These are phyloP conservation scores for Drosophila mauritiana DNA, from an alignment of 1,140 invertebrate species.

Conservation along the genomic window DNA sequence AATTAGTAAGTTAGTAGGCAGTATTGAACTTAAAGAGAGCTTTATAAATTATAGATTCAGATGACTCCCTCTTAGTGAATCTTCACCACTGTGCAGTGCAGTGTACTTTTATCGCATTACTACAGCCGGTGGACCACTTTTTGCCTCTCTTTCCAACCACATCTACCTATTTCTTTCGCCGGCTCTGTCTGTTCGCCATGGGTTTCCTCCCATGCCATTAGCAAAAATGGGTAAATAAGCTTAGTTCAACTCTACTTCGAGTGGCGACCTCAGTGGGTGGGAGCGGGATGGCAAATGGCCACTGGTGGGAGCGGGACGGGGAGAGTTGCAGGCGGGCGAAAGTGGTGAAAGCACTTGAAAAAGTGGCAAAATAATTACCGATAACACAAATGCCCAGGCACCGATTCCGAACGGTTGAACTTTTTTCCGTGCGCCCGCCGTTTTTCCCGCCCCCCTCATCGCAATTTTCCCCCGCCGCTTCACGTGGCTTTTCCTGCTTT, in stretches of 20 bases:
- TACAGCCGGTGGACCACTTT: conserved; percentile 19
- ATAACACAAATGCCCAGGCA: conserved; percentile 42
- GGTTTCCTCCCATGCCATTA: conserved; percentile 26
- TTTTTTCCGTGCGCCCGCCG: conserved; percentile 10
- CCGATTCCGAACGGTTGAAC: conserved; percentile 29
- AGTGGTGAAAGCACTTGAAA: conserved; percentile 57
- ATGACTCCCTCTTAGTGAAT: too few species aligned
- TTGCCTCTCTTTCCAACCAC: background rate
- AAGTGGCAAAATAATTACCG: conserved; percentile 76
- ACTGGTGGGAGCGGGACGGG: background rate
- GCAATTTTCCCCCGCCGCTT: background rate
- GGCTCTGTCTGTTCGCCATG: conserved; percentile 7
- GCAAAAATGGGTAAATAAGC: conserved; percentile 39
- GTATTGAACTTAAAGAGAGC: too few species aligned
- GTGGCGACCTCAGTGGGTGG: background rate
- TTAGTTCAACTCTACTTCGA: conserved; percentile 21
- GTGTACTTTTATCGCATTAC: conserved; percentile 34
- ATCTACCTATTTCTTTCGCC: background rate
- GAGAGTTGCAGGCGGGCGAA: conserved; percentile 4
- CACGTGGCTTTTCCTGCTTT: conserved; percentile 7
- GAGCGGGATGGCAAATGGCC: background rate
- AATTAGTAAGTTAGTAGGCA: background rate
- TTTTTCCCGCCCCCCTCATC: background rate
- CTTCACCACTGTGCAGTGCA: conserved; percentile 12
- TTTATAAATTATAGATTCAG: too few species aligned